phyloP scores from a whole-genome alignment of 2,113 vertebrate species.

The Chaenocephalus aceratus region DNA sequence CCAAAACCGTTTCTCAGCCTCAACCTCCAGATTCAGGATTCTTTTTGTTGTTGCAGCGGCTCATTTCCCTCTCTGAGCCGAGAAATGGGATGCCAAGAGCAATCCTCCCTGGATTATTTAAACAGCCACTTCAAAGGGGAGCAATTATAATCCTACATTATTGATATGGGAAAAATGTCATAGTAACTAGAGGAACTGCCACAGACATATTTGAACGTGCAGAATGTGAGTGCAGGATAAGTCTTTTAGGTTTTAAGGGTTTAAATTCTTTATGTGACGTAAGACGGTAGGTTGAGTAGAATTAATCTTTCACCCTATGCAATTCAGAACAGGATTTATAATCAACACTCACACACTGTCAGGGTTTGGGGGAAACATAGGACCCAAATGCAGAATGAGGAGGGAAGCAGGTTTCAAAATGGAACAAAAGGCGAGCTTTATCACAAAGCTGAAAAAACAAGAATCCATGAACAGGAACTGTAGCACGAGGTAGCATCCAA shows the following conservation, averaged over 20 bases:
- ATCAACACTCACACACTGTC: not conserved
- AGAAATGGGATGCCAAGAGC: slow-evolving; percentile 68
- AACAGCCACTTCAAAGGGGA: slow-evolving; percentile 72
- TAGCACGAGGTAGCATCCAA: no score
- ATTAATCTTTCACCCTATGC: slow-evolving; percentile 18
- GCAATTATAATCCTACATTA: slow-evolving; percentile 77
- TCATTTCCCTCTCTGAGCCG: slow-evolving; percentile 45
- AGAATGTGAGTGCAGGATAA: slow-evolving; percentile 20
- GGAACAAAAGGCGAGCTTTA: no score
- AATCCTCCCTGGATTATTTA: slow-evolving; percentile 74
- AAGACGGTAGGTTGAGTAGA: slow-evolving; percentile 29
- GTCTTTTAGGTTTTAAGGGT: slow-evolving; percentile 33
- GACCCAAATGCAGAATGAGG: no score
- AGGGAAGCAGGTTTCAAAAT: no score
- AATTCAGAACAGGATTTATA: not conserved
- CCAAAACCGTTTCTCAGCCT: slow-evolving; percentile 40
- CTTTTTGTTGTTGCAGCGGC: not conserved
- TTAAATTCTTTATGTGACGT: slow-evolving; percentile 34
- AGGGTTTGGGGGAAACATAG: no score
- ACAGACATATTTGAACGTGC: slow-evolving; percentile 25
- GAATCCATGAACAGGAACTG: no score
- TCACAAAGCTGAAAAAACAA: no score
- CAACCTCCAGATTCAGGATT: slow-evolving; percentile 48
- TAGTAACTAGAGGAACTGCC: slow-evolving; percentile 29
- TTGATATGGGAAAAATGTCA: slow-evolving; percentile 70